Percentiles rank a stretch among this genome's conserved stretches.
Conservation (phyloP, 1,140 invertebrate species). For the Temnothorax nylanderi region DNA sequence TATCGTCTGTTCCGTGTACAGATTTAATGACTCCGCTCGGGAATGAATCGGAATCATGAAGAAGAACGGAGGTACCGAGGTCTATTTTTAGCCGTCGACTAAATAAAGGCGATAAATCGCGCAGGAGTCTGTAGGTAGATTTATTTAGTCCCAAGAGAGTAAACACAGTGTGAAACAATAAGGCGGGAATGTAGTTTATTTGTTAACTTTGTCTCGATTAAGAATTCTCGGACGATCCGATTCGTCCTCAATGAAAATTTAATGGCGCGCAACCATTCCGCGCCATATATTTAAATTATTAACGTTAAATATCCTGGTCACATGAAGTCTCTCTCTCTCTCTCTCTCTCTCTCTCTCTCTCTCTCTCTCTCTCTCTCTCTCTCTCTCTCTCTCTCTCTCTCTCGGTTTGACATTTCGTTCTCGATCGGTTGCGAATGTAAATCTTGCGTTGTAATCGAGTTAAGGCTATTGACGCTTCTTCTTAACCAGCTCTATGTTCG, state of each 20-base stretch:
- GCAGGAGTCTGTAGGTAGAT: slow-evolving; percentile 23
- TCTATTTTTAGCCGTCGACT: slow-evolving; percentile 8
- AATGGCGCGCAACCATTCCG: background rate
- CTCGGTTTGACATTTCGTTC: slow-evolving; percentile 18
- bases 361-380: background rate
- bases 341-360: background rate
- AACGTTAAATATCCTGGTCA: slow-evolving; percentile 38
- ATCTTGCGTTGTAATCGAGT: slow-evolving; percentile 46
- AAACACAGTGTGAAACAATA: slow-evolving; percentile 31
- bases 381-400: too few species aligned
- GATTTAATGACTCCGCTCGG: slow-evolving; percentile 41
- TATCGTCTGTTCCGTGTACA: background rate
- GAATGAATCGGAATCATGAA: slow-evolving; percentile 27
- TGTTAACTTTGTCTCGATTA: slow-evolving; percentile 34
- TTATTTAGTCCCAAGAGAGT: slow-evolving; percentile 15
- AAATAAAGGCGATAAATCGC: slow-evolving; percentile 52
- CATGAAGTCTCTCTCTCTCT: background rate
- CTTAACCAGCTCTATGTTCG: slow-evolving; percentile 39
- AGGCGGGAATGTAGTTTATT: slow-evolving; percentile 35
- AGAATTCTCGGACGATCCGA: slow-evolving; percentile 19
- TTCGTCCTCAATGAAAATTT: slow-evolving; percentile 26
- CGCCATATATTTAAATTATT: slow-evolving; percentile 15
- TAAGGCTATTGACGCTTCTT: slow-evolving; percentile 56
- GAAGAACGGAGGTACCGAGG: background rate
- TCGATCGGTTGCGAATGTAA: slow-evolving; percentile 34